phyloP scores from a whole-genome alignment of 2,113 vertebrate genomes.

The Platanista minor region DNA sequence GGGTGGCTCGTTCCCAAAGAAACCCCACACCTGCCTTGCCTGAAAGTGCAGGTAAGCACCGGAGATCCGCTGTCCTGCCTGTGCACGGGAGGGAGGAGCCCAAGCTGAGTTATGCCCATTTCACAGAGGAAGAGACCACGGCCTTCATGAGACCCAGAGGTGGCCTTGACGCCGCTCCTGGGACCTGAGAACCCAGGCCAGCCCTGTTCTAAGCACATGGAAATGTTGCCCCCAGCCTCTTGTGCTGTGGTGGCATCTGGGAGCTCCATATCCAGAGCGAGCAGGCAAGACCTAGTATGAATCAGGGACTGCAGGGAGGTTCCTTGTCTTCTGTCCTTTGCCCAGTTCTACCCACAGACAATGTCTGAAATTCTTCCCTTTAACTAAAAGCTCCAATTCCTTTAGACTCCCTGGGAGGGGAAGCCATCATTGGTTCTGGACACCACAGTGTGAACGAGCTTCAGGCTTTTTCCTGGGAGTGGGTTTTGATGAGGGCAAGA shows the following conservation, averaged over 20 bases:
- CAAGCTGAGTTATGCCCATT: neutral
- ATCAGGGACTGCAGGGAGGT: neutral
- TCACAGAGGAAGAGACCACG: neutral
- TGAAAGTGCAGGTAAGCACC: neutral
- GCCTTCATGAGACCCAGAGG: neutral
- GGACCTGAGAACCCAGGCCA: neutral
- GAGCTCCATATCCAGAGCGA: fast-evolving
- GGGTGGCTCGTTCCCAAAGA: neutral
- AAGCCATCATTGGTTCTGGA: neutral
- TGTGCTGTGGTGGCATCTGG: neutral
- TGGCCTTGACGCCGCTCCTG: neutral
- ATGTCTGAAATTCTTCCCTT: neutral
- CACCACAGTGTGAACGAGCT: neutral
- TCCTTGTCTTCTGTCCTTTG: neutral
- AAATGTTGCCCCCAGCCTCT: neutral
- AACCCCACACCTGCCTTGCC: neutral
- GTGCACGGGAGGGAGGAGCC: neutral
- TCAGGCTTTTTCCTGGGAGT: neutral
- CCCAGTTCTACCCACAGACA: neutral
- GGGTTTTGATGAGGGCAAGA: neutral
- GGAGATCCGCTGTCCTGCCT: neutral
- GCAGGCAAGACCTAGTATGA: neutral
- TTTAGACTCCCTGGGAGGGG: neutral
- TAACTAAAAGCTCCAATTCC: neutral
- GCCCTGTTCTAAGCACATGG: neutral